Evolutionary conservation across 2,797 vertebrate species (phyloP).

Genomic region (Harpagifer antarcticus): DNA sequence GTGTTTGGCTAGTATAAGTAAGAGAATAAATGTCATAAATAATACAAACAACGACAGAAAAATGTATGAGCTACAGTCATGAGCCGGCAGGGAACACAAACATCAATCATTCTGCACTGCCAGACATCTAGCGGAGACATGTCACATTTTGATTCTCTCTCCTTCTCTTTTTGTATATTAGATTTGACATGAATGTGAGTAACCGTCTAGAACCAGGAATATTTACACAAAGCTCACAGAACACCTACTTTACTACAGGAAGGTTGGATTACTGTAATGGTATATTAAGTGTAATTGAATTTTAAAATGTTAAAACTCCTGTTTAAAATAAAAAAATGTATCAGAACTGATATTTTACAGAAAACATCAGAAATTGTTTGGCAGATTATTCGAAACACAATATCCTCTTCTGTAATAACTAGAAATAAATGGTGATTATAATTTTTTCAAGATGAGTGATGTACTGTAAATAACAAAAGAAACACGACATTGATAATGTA

Average conservation of each 20-base stretch:
- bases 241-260: neutral
- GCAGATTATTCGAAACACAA: no score
- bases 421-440: no score
- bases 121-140: conserved; percentile 2
- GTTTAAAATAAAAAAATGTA: neutral
- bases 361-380: no score
- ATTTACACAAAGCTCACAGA: neutral
- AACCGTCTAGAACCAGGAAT: neutral
- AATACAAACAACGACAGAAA: neutral
- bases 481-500: neutral
- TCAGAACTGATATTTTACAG: no score
- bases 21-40: neutral
- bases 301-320: neutral
- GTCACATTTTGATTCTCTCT: neutral
- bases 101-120: neutral
- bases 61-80: neutral
- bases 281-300: neutral
- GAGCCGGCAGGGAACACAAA: neutral
- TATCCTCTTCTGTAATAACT: no score
- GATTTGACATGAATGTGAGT: neutral
- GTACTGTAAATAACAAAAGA: neutral
- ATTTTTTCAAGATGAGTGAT: no score
- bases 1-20: neutral
- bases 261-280: neutral
- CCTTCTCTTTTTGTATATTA: neutral